Evolutionary conservation across 2,888 invertebrate genomes (phyloP), one percentile per base, ranked within the genome.

Genomic region (Chloroclystis v-ata): DNA sequence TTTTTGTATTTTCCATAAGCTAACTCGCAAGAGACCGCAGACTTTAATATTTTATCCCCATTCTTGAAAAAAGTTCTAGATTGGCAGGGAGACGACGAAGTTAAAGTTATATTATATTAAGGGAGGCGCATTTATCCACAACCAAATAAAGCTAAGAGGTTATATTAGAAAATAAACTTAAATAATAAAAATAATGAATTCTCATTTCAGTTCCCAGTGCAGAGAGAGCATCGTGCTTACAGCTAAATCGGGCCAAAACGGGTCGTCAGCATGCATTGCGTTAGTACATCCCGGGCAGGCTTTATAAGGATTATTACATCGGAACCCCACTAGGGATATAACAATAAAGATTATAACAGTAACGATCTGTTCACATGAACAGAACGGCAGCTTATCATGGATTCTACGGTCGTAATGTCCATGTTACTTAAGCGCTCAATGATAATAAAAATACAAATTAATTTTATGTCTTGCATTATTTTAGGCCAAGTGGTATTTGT

Each of bases 231-330:
- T n/a, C n/a, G n/a, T n/a, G n/a, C n/a, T n/a, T n/a, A n/a, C n/a
- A n/a, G n/a, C 59, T 49, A 55, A 58, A 55, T 54, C 51, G 51
- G 58, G 48, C 54, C 60, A 54, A 35, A 42, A 40, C 53, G 33
- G 54, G 52, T 69, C 70, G 65, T 78, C 73, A 69, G 66, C 67
- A 71, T 75, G 71, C 65, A 72, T 67, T 54, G 60, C 57, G 51
- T 57, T 61, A 65, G 59, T 58, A 61, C 60, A 55, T 56, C 58
- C 61, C 60, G 59, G 57, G 61, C 56, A 61, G 59, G 63, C 62
- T 60, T 70, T 67, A 66, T 52, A 60, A 47, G 54, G 63, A 69
- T 72, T 70, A 71, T 63, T 57, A 57, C 52, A 49, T 52, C 26
- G 46, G 37, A 56, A 52, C 52, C 51, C 53, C 56, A 44, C 37